Conservation (phyloP, 2,888 invertebrate genomes). For the Argyra leucocephala region DNA sequence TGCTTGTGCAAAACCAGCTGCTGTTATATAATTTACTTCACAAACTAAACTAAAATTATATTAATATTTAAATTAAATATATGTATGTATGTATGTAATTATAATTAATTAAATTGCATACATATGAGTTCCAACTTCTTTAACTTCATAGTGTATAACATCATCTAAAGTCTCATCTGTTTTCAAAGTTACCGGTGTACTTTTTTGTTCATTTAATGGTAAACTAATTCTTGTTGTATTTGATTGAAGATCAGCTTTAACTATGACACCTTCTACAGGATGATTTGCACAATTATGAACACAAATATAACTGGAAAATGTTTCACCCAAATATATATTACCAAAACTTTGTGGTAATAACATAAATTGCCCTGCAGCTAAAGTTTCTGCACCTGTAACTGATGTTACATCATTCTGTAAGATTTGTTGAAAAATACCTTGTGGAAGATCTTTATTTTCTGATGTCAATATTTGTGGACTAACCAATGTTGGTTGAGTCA, state of each 20-base stretch:
- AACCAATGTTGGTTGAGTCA: constrained; percentile 83
- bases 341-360: constrained; percentile 94
- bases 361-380: constrained; percentile 81
- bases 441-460: constrained; percentile 76
- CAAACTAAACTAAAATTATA: constrained; percentile 72
- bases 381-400: constrained; percentile 68
- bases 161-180: constrained; percentile 85
- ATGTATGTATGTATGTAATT: not conserved
- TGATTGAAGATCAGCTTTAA: constrained; percentile 85
- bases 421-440: constrained; percentile 66
- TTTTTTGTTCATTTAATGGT: constrained; percentile 60
- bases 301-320: constrained; percentile 94
- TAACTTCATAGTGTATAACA: constrained; percentile 98
- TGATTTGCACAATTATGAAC: constrained; percentile 91
- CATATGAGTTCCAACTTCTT: constrained; percentile 97
- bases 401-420: constrained; percentile 76
- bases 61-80: not conserved
- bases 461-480: constrained; percentile 72
- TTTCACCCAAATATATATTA: constrained; percentile 95
- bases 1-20: constrained; percentile 64
- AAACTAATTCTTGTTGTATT: constrained; percentile 77
- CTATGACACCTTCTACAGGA: constrained; percentile 47
- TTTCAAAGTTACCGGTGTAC: constrained; percentile 50
- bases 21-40: constrained; percentile 82
- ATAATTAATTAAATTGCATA: constrained; percentile 41